Conservation (phyloP, 2,888 invertebrate species). For the Dicyrtomina minuta region DNA sequence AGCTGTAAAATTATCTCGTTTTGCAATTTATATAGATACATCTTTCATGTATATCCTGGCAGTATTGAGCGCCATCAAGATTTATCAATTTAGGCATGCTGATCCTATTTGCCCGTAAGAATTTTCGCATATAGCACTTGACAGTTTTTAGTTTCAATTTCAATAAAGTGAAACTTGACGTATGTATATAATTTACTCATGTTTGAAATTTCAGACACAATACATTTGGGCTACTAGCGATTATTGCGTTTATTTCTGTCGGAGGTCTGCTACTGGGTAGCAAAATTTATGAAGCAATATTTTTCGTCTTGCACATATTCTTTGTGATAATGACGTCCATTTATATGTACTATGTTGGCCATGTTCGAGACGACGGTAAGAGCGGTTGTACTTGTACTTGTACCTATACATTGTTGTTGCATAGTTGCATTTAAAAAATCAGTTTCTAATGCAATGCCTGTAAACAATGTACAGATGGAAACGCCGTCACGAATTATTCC, state of each 20-base stretch:
- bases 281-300: slow-evolving; percentile 25
- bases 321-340: slow-evolving; percentile 5
- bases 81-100: slow-evolving; percentile 58
- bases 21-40: slow-evolving; percentile 58
- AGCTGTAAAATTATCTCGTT: neutral
- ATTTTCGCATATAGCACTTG: neutral
- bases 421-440: no score
- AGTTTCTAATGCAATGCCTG: neutral
- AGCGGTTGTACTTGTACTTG: no score
- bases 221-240: slow-evolving; percentile 27
- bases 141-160: neutral
- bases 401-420: no score
- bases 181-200: neutral
- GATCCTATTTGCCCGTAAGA: slow-evolving; percentile 21
- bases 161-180: neutral
- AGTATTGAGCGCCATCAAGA: slow-evolving; percentile 61
- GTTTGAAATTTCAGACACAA: slow-evolving; percentile 15
- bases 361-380: slow-evolving; percentile 23
- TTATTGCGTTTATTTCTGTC: slow-evolving; percentile 31
- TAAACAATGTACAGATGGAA: slow-evolving; percentile 2
- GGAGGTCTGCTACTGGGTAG: slow-evolving; percentile 26
- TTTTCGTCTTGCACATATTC: slow-evolving; percentile 21
- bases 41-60: slow-evolving; percentile 64
- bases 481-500: neutral
- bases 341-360: slow-evolving; percentile 32